These are phyloP conservation scores for Rhopilema esculentum DNA, from an alignment of 30 jellyfish, hydroid and myxozoan species.

Conservation along the genomic window DNA sequence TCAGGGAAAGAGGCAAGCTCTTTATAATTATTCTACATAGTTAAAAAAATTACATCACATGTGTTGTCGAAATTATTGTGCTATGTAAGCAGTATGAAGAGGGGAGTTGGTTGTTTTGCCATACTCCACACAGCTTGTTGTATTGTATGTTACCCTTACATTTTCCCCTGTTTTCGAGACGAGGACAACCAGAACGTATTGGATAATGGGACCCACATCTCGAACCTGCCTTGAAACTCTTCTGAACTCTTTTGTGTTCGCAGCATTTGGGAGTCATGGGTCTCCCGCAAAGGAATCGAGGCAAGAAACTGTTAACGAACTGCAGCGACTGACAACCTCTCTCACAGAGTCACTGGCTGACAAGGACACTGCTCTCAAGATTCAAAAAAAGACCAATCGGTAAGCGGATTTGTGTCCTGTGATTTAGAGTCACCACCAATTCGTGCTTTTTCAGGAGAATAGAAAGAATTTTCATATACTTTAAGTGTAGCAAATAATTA, in stretches of 20 bases:
- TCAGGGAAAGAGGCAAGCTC: constrained; percentile 49
- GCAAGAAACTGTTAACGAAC: constrained; percentile 69
- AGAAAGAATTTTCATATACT: too few relatives aligned
- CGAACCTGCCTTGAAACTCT: not conserved
- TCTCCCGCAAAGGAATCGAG: constrained; percentile 29
- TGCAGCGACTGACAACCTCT: constrained; percentile 87
- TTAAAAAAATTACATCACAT: not conserved
- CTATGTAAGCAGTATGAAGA: not conserved
- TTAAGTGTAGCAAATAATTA: too few relatives aligned
- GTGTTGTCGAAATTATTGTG: not conserved
- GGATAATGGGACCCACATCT: too few relatives aligned
- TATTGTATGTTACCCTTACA: too few relatives aligned
- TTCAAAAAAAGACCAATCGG: constrained; percentile 97
- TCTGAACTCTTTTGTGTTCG: not conserved
- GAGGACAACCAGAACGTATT: too few relatives aligned
- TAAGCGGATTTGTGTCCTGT: constrained; percentile 8
- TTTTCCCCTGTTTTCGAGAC: too few relatives aligned
- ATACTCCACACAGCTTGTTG: too few relatives aligned
- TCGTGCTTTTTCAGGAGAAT: constrained; percentile 2
- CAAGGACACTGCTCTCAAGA: constrained; percentile 85
- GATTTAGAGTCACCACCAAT: not conserved
- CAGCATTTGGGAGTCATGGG: constrained; percentile 50
- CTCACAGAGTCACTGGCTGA: constrained; percentile 89
- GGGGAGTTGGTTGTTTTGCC: too few relatives aligned
- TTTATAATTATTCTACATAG: not conserved